Percentiles rank a stretch among this genome's conserved stretches.
Conservation (phyloP, 2,797 vertebrate species). For the Sebastes alutus region DNA sequence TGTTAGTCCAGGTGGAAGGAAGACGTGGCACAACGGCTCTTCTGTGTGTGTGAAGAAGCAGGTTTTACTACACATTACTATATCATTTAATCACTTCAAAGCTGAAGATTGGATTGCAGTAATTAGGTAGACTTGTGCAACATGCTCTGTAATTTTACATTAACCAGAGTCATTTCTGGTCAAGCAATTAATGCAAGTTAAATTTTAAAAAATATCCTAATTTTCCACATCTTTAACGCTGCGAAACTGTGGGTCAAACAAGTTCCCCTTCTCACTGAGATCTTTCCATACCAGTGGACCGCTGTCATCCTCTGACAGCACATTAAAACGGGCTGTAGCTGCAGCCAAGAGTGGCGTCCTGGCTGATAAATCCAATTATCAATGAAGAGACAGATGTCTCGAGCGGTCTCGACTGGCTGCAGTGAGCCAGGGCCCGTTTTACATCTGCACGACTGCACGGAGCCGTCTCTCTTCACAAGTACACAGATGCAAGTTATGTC, state of each 20-base stretch:
- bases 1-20: background rate
- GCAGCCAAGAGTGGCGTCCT: conserved; percentile 19
- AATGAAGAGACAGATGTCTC: conserved; percentile 41
- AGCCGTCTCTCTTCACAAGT: background rate
- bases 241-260: background rate
- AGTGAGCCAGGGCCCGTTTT: conserved; percentile 4
- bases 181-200: background rate
- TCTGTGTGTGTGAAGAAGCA: background rate
- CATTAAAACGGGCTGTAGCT: conserved; percentile 3
- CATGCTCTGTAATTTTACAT: background rate
- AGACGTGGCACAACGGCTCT: background rate
- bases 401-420: conserved; percentile 11
- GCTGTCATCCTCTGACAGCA: background rate
- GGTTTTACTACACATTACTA: background rate
- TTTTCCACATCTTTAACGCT: background rate
- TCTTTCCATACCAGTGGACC: conserved; percentile 10
- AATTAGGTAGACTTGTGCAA: background rate
- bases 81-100: background rate
- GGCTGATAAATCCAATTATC: conserved; percentile 49
- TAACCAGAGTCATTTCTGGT: background rate
- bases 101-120: background rate
- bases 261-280: background rate
- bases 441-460: conserved; percentile 15
- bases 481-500: background rate
- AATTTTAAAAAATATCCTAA: background rate